These are phyloP conservation scores for Nomada hirtipes DNA, from an alignment of 2,888 invertebrate genomes.

Conservation along the genomic window DNA sequence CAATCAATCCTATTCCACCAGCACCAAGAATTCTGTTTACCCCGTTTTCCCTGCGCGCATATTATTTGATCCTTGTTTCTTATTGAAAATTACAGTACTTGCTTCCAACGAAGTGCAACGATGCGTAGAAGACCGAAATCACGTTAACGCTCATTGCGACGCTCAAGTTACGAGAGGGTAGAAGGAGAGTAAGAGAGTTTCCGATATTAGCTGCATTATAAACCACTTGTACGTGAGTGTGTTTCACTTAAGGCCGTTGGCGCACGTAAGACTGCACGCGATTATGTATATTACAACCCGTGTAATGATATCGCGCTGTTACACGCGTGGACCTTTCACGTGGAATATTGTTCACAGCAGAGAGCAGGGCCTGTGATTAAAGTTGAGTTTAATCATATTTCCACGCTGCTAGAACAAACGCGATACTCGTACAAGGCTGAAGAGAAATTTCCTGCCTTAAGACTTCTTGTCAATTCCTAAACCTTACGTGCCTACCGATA, in stretches of 20 bases:
- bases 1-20: too few species aligned
- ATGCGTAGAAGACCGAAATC: slow-evolving; percentile 31
- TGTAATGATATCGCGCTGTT: slow-evolving; percentile 6
- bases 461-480: slow-evolving; percentile 7
- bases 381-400: slow-evolving; percentile 50
- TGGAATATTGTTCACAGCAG: slow-evolving; percentile 20
- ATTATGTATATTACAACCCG: slow-evolving; percentile 25
- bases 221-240: slow-evolving; percentile 54
- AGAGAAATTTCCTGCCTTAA: slow-evolving; percentile 24
- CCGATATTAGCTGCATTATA: slow-evolving; percentile 64
- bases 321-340: slow-evolving; percentile 12
- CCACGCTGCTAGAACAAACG: slow-evolving; percentile 24
- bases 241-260: slow-evolving; percentile 46
- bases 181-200: slow-evolving; percentile 23
- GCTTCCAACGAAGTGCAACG: neutral
- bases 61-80: neutral
- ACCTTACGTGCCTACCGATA: too few species aligned
- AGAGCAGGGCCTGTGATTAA: slow-evolving; percentile 45
- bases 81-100: neutral
- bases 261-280: slow-evolving; percentile 26
- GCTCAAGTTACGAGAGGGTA: slow-evolving; percentile 40
- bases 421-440: slow-evolving; percentile 17
- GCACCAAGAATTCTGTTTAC: too few species aligned
- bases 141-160: slow-evolving; percentile 32
- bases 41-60: neutral